These are phyloP conservation scores for Cyrtodaria siliqua DNA, from an alignment of 2,888 invertebrate species.

Conservation along the genomic window DNA sequence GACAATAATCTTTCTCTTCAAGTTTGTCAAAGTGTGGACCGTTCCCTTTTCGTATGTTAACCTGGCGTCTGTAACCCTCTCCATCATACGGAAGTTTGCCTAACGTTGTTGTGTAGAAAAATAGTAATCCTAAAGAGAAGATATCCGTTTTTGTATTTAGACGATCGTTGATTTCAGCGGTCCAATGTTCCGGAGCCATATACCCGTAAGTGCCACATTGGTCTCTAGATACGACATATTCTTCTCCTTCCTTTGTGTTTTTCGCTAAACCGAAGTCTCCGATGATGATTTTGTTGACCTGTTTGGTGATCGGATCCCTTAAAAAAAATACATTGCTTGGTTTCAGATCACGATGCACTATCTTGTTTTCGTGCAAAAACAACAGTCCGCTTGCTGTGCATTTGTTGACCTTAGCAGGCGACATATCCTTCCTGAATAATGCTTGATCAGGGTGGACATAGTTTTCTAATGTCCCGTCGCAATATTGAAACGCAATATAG, in stretches of 20 bases:
- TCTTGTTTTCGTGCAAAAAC: no score
- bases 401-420: no score
- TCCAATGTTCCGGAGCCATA: conserved; percentile 15
- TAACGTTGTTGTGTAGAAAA: conserved; percentile 1
- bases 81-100: conserved; percentile 13
- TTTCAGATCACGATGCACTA: no score
- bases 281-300: no score
- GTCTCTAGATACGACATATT: neutral
- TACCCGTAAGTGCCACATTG: conserved; percentile 9
- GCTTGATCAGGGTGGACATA: no score
- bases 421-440: no score
- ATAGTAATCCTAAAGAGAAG: conserved; percentile 5
- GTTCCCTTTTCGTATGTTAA: neutral
- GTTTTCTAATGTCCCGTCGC: no score
- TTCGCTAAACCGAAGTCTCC: conserved; percentile 15
- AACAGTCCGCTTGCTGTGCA: no score
- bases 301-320: no score
- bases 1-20: neutral
- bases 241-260: neutral
- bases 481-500: no score
- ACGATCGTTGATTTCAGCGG: conserved; percentile 4
- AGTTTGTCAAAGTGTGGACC: neutral
- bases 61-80: conserved; percentile 6
- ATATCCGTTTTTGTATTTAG: conserved; percentile 14
- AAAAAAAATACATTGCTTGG: no score